Evolutionary conservation across 1,140 invertebrate genomes (phyloP), one percentile per base, ranked within the genome.

Genomic region (Halyomorpha halys): DNA sequence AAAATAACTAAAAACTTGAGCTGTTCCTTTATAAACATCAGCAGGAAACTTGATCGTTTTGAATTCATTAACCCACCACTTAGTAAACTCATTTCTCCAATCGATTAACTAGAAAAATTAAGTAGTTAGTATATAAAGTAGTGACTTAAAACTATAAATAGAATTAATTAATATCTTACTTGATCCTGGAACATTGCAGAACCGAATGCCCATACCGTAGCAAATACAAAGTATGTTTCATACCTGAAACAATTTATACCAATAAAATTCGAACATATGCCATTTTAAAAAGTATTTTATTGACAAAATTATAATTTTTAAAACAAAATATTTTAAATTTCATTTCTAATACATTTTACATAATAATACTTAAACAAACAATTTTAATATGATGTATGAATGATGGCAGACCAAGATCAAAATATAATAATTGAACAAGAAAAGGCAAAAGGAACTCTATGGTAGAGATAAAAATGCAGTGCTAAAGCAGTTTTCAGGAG

Each of bases 161-260:
- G 5, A 53, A 21, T 53, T 53, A 21, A n/a, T 21, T 6, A 19
- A 53, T 2, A 18, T 18, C 67, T 68, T 70, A 81, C 79, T 73
- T 82, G 90, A 78, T 97, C 94, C 80, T 93, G 90, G 73, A 89
- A 94, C 61, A 91, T 79, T 0, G 86, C 84, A 0, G 93, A 92
- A 19, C 94, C 94, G 73, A 97, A 97, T 1, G 92, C 90, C 94
- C 94, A 98, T 21, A 97, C 83, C 64, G 83, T 83, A 8, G 85
- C 86, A 75, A 97, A 97, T 0, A 87, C 90, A 77, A 97, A 98
- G 73, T 96, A 94, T 6, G 88, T 82, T 76, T 98, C 94, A 70
- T 93, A 56, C 53, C 53, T 27, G 15, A 56, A 56, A 56, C 6
- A 56, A 25, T 25, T n/a, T n/a, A n/a, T n/a, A n/a, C n/a, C n/a